Conservation (phyloP, 2,797 vertebrate genomes). For the Potorous gilbertii region DNA sequence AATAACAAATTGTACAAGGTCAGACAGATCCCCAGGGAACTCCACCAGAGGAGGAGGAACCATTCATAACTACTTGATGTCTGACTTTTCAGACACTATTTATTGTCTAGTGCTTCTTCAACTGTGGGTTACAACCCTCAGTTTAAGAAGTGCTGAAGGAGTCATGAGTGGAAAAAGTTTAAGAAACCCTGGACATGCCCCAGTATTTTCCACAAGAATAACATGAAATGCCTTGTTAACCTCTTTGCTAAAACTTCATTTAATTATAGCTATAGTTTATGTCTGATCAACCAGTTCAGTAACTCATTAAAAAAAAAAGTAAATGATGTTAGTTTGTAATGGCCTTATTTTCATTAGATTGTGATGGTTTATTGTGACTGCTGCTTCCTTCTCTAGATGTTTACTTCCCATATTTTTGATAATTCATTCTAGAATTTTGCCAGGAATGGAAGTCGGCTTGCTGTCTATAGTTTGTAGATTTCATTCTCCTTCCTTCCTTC, state of each 20-base stretch:
- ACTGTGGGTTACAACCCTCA: too few relatives aligned
- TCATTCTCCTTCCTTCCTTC: not conserved
- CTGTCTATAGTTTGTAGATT: not conserved
- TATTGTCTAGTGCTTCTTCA: not conserved
- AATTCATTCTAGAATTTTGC: not conserved
- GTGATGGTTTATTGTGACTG: not conserved
- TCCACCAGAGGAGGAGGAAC: not conserved
- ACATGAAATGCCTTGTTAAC: not conserved
- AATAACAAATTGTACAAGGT: not conserved
- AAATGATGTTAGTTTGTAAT: not conserved
- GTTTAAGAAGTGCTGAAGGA: too few relatives aligned
- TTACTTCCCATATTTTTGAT: not conserved
- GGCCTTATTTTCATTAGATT: not conserved
- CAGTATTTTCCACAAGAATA: not conserved
- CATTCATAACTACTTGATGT: not conserved
- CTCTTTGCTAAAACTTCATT: not conserved
- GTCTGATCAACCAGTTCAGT: not conserved
- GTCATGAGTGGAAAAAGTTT: too few relatives aligned
- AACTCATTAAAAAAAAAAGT: not conserved
- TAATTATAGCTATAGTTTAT: not conserved
- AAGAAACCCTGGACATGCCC: not conserved
- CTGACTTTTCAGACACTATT: not conserved
- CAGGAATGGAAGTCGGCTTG: not conserved
- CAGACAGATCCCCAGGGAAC: not conserved
- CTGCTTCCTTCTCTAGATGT: not conserved